Percentiles rank a stretch among this genome's conserved stretches.
phyloP scores from a whole-genome alignment of 2,113 vertebrate genomes.

The Pteronura brasiliensis region DNA sequence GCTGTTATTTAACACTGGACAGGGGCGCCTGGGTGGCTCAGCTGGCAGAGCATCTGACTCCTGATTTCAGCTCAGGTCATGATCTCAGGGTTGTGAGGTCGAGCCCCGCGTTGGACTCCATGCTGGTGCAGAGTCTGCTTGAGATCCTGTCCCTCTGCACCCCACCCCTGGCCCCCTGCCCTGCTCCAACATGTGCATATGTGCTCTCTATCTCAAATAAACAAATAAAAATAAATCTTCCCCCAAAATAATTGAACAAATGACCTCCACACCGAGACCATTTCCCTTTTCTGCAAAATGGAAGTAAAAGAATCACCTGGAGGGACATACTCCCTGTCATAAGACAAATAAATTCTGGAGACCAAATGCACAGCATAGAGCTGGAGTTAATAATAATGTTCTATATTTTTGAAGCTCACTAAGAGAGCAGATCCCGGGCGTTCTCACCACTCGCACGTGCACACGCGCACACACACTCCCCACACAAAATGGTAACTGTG shows the following conservation, averaged over 20 bases:
- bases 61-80: neutral
- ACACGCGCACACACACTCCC: neutral
- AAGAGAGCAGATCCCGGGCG: neutral
- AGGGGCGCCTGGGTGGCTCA: neutral
- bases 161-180: no score
- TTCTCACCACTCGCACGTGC: neutral
- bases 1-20: neutral
- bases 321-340: neutral
- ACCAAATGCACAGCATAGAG: neutral
- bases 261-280: neutral
- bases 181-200: neutral
- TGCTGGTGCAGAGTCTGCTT: neutral
- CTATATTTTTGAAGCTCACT: neutral
- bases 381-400: neutral
- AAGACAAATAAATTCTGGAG: neutral
- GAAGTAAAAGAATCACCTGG: neutral
- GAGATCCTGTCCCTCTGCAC: neutral
- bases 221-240: neutral
- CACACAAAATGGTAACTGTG: neutral
- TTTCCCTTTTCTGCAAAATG: neutral
- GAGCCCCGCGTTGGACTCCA: neutral
- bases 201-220: neutral
- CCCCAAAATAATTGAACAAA: neutral
- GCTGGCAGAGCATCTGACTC: neutral
- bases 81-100: neutral